Evolutionary conservation across 2,113 vertebrate genomes (phyloP).

Genomic region (Alligator sinensis): DNA sequence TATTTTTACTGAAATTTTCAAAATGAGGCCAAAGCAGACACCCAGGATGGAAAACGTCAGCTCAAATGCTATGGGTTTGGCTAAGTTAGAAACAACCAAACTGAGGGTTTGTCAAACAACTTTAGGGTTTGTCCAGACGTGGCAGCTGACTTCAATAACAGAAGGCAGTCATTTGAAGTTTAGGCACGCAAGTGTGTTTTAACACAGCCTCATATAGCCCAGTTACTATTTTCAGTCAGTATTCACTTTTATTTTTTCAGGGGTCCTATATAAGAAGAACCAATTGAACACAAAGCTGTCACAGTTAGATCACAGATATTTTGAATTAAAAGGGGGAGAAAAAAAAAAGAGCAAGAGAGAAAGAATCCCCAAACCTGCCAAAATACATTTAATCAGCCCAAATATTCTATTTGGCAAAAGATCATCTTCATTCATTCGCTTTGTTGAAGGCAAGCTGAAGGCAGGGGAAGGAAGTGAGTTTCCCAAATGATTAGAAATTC

Average conservation of each 20-base stretch:
- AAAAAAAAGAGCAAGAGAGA: not conserved
- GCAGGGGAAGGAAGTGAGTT: constrained; percentile 4
- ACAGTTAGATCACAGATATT: not conserved
- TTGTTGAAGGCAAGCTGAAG: constrained; percentile 6
- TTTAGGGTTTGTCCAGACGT: not conserved
- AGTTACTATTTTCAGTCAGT: constrained; percentile 15
- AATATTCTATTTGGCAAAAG: constrained; percentile 2
- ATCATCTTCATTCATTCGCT: not conserved
- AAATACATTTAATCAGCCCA: not conserved
- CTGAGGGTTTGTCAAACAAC: not conserved
- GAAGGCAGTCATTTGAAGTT: not conserved
- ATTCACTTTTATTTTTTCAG: constrained; percentile 13
- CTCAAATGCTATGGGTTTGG: not conserved
- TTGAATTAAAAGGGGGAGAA: constrained; percentile 1
- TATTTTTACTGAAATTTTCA: not conserved
- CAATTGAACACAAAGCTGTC: not conserved
- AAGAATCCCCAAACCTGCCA: not conserved
- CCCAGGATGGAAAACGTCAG: not conserved
- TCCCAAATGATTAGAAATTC: constrained; percentile 59
- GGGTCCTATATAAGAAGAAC: not conserved
- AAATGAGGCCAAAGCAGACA: not conserved
- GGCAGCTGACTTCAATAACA: not conserved
- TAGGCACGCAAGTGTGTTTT: not conserved
- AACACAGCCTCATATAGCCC: not conserved
- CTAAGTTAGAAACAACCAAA: not conserved